A percentile compares a stretch with the other conserved stretches of the same genome.
Evolutionary conservation across 2,113 vertebrate species (phyloP).

Genomic region (Rhynchopsitta pachyrhyncha): DNA sequence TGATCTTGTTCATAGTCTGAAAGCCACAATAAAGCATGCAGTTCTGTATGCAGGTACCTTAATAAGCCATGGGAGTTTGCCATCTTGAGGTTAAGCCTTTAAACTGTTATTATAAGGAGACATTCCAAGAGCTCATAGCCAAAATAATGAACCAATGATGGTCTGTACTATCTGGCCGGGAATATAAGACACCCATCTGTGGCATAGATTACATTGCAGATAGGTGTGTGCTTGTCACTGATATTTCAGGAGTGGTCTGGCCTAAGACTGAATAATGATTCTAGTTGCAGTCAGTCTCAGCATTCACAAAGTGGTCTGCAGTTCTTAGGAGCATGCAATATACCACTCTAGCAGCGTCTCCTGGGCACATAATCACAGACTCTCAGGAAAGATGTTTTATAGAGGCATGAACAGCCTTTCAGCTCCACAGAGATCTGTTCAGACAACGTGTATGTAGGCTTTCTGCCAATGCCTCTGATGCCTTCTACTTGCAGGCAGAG

Average conservation of each 20-base stretch:
- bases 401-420: neutral
- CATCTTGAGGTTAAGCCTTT: neutral
- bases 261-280: neutral
- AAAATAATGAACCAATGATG: neutral
- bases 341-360: neutral
- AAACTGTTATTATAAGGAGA: neutral
- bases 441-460: fast-evolving
- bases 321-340: neutral
- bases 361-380: neutral
- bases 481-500: neutral
- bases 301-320: neutral
- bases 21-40: neutral
- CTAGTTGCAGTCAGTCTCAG: neutral
- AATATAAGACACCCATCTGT: neutral
- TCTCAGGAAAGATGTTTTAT: neutral
- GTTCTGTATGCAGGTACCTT: neutral
- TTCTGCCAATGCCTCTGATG: neutral
- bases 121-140: neutral
- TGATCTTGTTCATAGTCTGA: neutral
- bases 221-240: neutral
- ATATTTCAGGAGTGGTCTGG: neutral
- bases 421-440: neutral
- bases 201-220: neutral
- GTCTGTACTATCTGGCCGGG: neutral
- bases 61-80: neutral